Evolutionary conservation across 2,113 vertebrate genomes (phyloP).

Genomic region (Alosa alosa): DNA sequence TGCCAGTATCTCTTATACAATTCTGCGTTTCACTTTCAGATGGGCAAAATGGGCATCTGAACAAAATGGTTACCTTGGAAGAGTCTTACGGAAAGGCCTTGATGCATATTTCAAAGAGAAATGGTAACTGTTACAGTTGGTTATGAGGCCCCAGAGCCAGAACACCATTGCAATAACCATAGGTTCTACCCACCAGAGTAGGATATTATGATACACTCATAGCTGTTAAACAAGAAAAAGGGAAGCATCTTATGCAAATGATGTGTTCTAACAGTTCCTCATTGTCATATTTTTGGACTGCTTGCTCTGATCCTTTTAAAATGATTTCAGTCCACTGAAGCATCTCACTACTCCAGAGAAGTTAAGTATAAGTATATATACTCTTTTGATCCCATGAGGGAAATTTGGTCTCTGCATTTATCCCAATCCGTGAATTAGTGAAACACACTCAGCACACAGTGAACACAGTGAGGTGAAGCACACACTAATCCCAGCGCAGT

Average conservation of each 20-base stretch:
- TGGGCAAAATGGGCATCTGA: slow-evolving; percentile 76
- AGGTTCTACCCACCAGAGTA: background rate
- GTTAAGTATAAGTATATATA: no score
- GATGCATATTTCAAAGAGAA: slow-evolving; percentile 68
- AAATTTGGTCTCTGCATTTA: no score
- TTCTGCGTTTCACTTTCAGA: slow-evolving; percentile 53
- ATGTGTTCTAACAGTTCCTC: background rate
- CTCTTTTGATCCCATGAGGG: no score
- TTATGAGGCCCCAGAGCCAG: background rate
- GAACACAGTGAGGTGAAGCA: no score
- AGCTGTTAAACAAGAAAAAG: background rate
- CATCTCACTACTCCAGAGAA: background rate
- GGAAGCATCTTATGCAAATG: background rate
- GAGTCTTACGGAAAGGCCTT: slow-evolving; percentile 67
- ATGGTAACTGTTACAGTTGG: slow-evolving; percentile 56
- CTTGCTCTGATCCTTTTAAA: background rate
- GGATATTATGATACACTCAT: background rate
- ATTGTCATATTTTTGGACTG: background rate
- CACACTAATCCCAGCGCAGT: no score
- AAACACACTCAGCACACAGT: no score
- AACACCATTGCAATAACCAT: background rate
- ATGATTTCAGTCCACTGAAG: background rate
- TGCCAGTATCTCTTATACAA: background rate
- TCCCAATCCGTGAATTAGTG: no score
- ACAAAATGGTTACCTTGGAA: slow-evolving; percentile 76